Evolutionary conservation across 2,888 invertebrate genomes (phyloP), one percentile per base, ranked within the genome.

Genomic region (Agonopterix alstromeriana): DNA sequence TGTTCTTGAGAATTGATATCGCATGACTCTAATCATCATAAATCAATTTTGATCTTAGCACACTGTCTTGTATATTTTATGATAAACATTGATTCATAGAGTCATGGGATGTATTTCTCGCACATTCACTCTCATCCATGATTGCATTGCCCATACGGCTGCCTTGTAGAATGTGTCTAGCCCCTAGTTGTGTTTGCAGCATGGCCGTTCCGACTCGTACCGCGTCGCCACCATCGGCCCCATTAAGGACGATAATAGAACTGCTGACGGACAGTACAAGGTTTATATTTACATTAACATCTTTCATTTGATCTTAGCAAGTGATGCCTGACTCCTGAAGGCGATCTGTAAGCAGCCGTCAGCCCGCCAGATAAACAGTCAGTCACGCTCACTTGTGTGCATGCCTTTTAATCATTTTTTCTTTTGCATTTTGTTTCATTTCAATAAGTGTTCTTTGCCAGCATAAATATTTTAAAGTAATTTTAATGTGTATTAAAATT

Each of bases 171-270:
- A 75, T 79, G 80, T 87, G 82, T 87, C 82, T 88, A 88, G 87
- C 86, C 78, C 85, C 80, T 87, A 88, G 88, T 88, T 89, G 82
- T 90, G 81, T 86, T 91, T 92, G 73, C 94, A 96, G 96, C 95
- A 95, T 93, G 96, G 95, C 90, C 94, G 97, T 83, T 93, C 96
- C 84, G 98, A 98, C 92, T 98, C 98, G 85, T 98, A 98, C 92
- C 94, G 98, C 86, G 96, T 96, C 91, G 98, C 98, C 71, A 98
- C 98, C 81, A 94, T 97, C 86, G 94, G 96, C 69, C 91, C 94
- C 90, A 90, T 95, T 90, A 94, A 95, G 91, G 97, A 97, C 89
- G 98, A 97, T 93, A 97, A 97, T 94, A 95, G 94, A 92, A 97
- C 97, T 64, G 96, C 97, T 71, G 96, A 97, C 91, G 97, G 97